Percentiles rank a stretch among this genome's conserved stretches.
Evolutionary conservation across 2,888 invertebrate genomes (phyloP).

Genomic region (Hirtodrosophila histrioides): DNA sequence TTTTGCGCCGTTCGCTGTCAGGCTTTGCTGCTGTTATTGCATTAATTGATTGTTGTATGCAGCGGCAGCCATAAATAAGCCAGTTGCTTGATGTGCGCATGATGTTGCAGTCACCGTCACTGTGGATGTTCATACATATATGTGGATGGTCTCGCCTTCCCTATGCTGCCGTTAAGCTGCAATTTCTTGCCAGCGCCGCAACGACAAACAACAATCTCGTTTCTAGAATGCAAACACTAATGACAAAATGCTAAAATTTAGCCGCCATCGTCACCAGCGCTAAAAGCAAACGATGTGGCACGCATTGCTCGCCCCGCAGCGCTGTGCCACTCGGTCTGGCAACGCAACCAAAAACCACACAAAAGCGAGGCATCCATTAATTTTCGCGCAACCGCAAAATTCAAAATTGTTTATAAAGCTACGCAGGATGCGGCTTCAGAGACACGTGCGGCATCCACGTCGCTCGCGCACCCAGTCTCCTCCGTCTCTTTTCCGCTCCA

Average conservation of each 20-base stretch:
- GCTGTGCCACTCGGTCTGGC: slow-evolving; percentile 52
- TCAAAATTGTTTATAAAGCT: slow-evolving; percentile 82
- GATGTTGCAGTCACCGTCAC: slow-evolving; percentile 11
- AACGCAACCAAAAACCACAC: slow-evolving; percentile 71
- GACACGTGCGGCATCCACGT: slow-evolving; percentile 67
- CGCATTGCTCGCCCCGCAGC: slow-evolving; percentile 30
- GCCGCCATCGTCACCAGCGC: slow-evolving; percentile 63
- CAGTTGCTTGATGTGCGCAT: slow-evolving; percentile 35
- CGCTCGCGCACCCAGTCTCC: slow-evolving; percentile 14
- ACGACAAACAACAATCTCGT: slow-evolving; percentile 74
- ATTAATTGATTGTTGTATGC: slow-evolving; percentile 65
- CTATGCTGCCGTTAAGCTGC: slow-evolving; percentile 57
- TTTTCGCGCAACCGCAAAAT: slow-evolving; percentile 82
- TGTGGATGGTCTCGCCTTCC: not conserved
- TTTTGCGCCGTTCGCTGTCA: not conserved
- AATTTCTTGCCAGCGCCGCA: slow-evolving; percentile 52
- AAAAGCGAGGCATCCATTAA: slow-evolving; percentile 82
- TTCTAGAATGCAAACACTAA: slow-evolving; percentile 76
- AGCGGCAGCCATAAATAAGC: slow-evolving; percentile 37
- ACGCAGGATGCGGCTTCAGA: slow-evolving; percentile 70
- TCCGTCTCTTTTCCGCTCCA: not conserved
- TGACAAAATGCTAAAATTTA: slow-evolving; percentile 79
- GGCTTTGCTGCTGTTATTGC: slow-evolving; percentile 37
- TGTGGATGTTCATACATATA: not conserved
- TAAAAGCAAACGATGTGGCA: slow-evolving; percentile 66